Base-by-base conservation (phyloP, 2,888 invertebrate genomes). In the Phaedon cochleariae region DNA sequence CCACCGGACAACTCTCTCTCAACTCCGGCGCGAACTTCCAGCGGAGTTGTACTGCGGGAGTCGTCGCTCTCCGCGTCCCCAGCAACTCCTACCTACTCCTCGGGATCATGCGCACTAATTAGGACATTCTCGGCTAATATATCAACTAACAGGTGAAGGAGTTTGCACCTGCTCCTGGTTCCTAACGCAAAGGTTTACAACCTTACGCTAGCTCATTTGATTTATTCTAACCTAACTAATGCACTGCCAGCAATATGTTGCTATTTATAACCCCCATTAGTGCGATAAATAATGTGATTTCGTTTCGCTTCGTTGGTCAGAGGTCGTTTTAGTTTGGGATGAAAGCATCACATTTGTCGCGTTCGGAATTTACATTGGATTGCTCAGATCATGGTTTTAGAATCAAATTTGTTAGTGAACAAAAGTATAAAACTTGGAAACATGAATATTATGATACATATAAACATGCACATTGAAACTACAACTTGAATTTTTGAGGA, bases 61-160 rank as follows among this genome's bases (percentile, higher is more conserved):
- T 5, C 21, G 45, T 41, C 41, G 12, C 54, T 29, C 31, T 54
- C 18, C 54, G 29, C 22, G 21, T 7, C 57, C 57, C 57, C 45
- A 57, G 29, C 46, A 61, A 62, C 52, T 66, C 65, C 65, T 62
- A 29, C 65, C 65, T 62, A 29, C 62, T 62, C 62, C 62, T 21
- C 26, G 41, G 31, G 59, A 62, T 62, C 66, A 66, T 66, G 66
- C 66, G 62, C 66, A 62, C 59, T 62, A 45, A 51, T 62, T 48
- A 48, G 59, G 20, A 29, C 48, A 59, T 53, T 65, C 48, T 45
- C 41, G 15, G 41, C 41, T n/a, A n/a, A n/a, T 41, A 10, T 41
- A 15, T 12, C 4, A 15, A 41, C 41, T 2, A 15, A 41, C 10
- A 3, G 15, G 41, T 3, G 41, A 41, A 41, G 3, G 41, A 41